Percentiles rank a stretch among this genome's conserved stretches.
These are phyloP conservation scores for Perognathus longimembris DNA, from an alignment of 2,113 vertebrate species.

Conservation along the genomic window DNA sequence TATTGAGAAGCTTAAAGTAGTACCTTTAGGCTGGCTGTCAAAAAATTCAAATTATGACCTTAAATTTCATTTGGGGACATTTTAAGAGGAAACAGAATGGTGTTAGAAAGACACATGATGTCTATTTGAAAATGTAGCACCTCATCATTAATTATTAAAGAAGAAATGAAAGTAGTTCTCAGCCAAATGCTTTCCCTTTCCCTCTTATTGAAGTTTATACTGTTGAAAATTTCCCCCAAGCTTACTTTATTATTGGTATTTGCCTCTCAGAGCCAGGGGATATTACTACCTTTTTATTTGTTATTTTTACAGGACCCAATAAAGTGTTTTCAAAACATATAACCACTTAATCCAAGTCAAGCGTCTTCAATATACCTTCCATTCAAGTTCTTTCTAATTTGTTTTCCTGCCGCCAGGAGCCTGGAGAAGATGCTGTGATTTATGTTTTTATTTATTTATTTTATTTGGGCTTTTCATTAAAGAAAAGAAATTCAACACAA, in stretches of 20 bases:
- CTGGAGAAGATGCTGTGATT: conserved; percentile 79
- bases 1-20: conserved; percentile 7
- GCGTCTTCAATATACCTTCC: conserved; percentile 77
- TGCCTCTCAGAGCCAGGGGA: conserved; percentile 67
- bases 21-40: conserved; percentile 42
- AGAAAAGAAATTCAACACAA: conserved; percentile 63
- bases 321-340: conserved; percentile 83
- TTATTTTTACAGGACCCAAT: conserved; percentile 78
- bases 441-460: conserved; percentile 83
- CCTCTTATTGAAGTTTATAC: conserved; percentile 23
- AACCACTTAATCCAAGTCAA: conserved; percentile 83
- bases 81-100: conserved; percentile 61
- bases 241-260: conserved; percentile 71
- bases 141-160: conserved; percentile 80
- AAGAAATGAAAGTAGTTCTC: conserved; percentile 62
- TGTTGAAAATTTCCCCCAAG: conserved; percentile 9
- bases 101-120: conserved; percentile 68
- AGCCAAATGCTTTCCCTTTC: conserved; percentile 40
- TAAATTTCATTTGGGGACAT: conserved; percentile 66
- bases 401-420: conserved; percentile 76
- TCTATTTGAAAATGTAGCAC: conserved; percentile 65
- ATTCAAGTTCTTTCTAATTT: conserved; percentile 80
- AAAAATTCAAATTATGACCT: conserved; percentile 4
- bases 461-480: conserved; percentile 83
- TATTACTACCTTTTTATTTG: conserved; percentile 82